Base-by-base conservation (phyloP, 2,888 invertebrate species). In the Drosophila parthenogenetica region DNA sequence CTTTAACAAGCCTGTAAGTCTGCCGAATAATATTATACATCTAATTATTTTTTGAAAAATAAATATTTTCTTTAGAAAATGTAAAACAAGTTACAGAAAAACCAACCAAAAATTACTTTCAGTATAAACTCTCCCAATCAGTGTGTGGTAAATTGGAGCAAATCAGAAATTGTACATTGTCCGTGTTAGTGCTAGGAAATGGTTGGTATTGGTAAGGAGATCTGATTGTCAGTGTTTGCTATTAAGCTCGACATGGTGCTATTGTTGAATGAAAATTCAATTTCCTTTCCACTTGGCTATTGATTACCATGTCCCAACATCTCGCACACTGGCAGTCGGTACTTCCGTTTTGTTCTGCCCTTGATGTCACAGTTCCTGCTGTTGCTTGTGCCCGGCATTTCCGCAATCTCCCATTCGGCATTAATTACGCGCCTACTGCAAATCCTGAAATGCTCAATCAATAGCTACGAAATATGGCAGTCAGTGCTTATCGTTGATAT, bases 211-310 rank as follows among this genome's bases (percentile, higher is more conserved):
- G 17, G 32, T 16, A 35, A 43, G n/a, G n/a, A 10, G 17, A 43
- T 55, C 13, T 16, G 45, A 17, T 19, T n/a, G 54, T 43, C 32
- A 43, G 17, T 16, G 42, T 4, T 13, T 5, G 32, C 10, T 35
- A 45, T 45, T 35, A 45, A 55, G 55, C 55, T 40, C 17, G 37
- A 46, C 50, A 54, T 55, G 53, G 35, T 8, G 39, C 39, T 48
- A 70, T 71, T 73, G 72, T 77, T 16, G 57, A 43, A 73, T 72
- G 77, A 66, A 79, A 86, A 82, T 83, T 75, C 80, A 84, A 81
- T 84, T 84, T 87, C 82, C 87, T 70, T 66, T 81, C 75, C 72
- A 77, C 71, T 75, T 70, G 69, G 43, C 75, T 63, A 72, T 74
- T 84, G 81, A 86, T 84, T 73, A 81, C 69, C 62, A 69, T 79